Conservation (phyloP, 2,888 invertebrate genomes). For the Sarcophaga caerulescens region DNA sequence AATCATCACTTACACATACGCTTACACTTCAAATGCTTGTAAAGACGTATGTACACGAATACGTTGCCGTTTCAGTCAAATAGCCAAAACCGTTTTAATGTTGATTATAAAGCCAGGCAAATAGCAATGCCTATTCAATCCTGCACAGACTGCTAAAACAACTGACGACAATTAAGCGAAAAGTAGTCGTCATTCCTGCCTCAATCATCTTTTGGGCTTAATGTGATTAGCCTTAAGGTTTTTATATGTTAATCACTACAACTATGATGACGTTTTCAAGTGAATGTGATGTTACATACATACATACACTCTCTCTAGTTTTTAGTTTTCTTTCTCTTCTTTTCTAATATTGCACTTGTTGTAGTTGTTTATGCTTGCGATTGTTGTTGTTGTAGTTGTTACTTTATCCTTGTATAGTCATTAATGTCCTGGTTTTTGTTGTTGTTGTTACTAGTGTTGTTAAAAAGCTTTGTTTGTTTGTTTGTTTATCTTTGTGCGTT, state of each 20-base stretch:
- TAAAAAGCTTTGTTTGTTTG: conserved; percentile 28
- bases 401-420: not conserved
- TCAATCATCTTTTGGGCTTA: not conserved
- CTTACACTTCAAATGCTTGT: too few relatives aligned
- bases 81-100: too few relatives aligned
- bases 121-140: too few relatives aligned
- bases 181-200: not conserved
- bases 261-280: conserved; percentile 47
- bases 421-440: not conserved
- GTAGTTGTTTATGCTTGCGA: not conserved
- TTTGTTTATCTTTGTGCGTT: not conserved
- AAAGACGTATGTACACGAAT: too few relatives aligned
- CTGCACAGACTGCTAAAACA: not conserved
- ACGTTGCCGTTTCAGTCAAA: too few relatives aligned
- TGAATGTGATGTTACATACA: not conserved
- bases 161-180: not conserved
- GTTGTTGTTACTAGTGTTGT: conserved; percentile 4
- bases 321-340: not conserved
- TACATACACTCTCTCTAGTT: not conserved
- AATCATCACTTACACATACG: too few relatives aligned
- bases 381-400: conserved; percentile 1
- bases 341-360: not conserved
- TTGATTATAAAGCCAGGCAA: too few relatives aligned
- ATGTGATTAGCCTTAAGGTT: conserved; percentile 51
- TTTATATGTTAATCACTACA: conserved; percentile 52